These are phyloP conservation scores for Botia almorhae DNA, from an alignment of 2,797 vertebrate genomes.

Conservation along the genomic window DNA sequence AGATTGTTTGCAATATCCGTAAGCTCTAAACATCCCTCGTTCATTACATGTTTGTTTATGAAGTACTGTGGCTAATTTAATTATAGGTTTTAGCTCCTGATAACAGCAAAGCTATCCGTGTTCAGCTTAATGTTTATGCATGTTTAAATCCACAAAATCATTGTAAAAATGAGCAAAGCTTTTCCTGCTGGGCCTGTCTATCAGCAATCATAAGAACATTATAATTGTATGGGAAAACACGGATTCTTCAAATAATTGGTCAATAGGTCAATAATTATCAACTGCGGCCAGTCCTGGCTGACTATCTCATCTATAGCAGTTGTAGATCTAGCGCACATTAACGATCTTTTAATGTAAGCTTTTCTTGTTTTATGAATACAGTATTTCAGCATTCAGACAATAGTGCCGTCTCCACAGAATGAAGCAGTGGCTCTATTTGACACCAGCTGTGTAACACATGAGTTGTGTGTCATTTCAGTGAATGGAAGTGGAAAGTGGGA, in stretches of 20 bases:
- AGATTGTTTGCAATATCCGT: too few relatives aligned
- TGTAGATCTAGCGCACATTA: neutral
- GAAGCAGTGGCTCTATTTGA: slow-evolving; percentile 8
- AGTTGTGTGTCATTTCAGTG: slow-evolving; percentile 45
- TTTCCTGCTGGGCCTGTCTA: neutral
- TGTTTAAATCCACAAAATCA: neutral
- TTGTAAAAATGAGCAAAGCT: neutral
- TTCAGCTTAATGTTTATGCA: neutral
- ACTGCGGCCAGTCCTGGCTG: neutral
- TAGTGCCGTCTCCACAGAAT: neutral
- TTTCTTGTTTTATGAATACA: slow-evolving; percentile 22
- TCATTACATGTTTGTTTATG: neutral
- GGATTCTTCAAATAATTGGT: neutral
- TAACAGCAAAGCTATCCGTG: neutral
- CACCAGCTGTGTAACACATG: slow-evolving; percentile 33
- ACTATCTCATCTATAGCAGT: neutral
- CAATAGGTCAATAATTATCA: neutral
- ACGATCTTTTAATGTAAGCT: neutral
- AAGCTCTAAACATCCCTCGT: neutral
- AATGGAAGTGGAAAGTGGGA: slow-evolving; percentile 57
- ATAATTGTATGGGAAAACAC: neutral
- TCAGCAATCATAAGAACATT: neutral
- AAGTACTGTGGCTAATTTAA: neutral
- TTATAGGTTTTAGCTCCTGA: neutral
- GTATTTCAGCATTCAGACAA: slow-evolving; percentile 4